These are phyloP conservation scores for Petromus typicus DNA, from an alignment of 2,113 vertebrate genomes.

Conservation along the genomic window DNA sequence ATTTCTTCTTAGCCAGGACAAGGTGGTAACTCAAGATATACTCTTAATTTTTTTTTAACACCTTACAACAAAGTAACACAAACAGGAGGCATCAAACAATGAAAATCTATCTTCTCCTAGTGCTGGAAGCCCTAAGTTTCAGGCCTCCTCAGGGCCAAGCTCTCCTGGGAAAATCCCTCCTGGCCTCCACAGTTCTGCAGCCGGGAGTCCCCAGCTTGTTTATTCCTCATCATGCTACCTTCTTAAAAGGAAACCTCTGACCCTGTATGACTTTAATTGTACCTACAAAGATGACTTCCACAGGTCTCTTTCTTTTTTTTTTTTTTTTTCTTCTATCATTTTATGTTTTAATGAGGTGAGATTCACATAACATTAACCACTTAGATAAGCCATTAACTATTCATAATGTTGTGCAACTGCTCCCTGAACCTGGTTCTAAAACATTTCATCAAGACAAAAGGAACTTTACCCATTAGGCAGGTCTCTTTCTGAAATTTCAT, in stretches of 20 bases:
- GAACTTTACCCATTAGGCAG: neutral
- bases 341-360: neutral
- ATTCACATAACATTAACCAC: neutral
- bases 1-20: neutral
- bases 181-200: neutral
- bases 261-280: neutral
- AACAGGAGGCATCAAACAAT: neutral
- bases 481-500: neutral
- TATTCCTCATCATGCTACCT: neutral
- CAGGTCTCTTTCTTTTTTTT: too few relatives aligned
- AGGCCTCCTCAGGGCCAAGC: neutral
- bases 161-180: neutral
- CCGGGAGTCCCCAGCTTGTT: neutral
- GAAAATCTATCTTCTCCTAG: neutral
- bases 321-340: slow-evolving; percentile 26
- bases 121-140: neutral
- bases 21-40: neutral
- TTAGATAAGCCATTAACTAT: neutral
- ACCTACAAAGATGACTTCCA: neutral
- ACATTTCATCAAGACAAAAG: neutral
- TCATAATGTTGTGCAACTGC: neutral
- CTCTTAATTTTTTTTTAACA: neutral
- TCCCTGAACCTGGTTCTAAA: neutral
- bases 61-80: neutral
- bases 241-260: neutral